Base-by-base conservation (phyloP, 2,888 invertebrate species). In the Acronicta aceris region DNA sequence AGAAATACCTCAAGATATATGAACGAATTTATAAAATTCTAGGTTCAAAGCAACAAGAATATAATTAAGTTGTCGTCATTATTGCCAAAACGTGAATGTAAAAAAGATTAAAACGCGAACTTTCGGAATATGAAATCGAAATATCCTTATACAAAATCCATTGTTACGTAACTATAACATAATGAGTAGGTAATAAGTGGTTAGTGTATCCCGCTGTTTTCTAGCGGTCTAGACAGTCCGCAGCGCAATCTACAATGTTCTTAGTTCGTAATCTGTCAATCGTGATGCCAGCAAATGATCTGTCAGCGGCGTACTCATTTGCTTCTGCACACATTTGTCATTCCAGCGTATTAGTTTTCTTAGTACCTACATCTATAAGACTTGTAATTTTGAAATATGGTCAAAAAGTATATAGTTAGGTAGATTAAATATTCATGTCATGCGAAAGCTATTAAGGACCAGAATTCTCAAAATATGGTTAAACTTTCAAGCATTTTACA, bases 211-310 rank as follows among this genome's bases (percentile, higher is more conserved):
- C 49, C 58, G 62, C 54, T 59, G 59, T 42, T 67, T n/a, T 36
- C 13, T 17, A 42, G 33, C 51, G 15, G 62, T 66, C 47, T 54
- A 42, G 54, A 55, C 45, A 38, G 36, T 45, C 38, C 27, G 12
- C 41, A 53, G 49, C 52, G 40, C 52, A 47, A 60, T 66, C 53
- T 58, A 62, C 43, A 49, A 57, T 59, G 62, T 67, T 58, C 65
- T 46, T 43, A 51, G 43, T 56, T 57, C 40, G 47, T 74, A 71
- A 63, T 69, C 59, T 59, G 69, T 65, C 64, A 65, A 67, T 56
- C 59, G 53, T 46, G 63, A 59, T 59, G 45, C 36, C 12, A 60
- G 53, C 57, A 67, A 74, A 74, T 74, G 71, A 69, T 74, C 65
- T 69, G 61, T 47, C 64, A 43, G 56, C 40, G 38, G 15, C 46